Percentiles rank a stretch among this genome's conserved stretches.
These are phyloP conservation scores for Pithys albifrons DNA, from an alignment of 2,113 vertebrate species.

Conservation along the genomic window DNA sequence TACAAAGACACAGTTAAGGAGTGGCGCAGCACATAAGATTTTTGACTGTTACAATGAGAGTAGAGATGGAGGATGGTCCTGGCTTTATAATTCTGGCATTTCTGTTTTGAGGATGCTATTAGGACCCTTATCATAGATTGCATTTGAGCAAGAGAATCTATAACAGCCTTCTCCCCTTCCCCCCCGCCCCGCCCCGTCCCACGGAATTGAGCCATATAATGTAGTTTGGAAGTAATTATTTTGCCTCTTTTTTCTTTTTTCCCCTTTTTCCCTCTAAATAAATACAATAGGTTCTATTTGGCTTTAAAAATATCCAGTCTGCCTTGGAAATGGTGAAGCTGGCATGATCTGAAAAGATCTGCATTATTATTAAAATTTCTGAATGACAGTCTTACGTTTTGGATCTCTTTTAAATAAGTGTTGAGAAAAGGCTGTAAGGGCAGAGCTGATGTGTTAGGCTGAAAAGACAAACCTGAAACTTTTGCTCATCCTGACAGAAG, in stretches of 20 bases:
- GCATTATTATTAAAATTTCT: conserved; percentile 26
- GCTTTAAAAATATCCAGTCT: not conserved
- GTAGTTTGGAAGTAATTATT: not conserved
- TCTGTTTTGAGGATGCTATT: not conserved
- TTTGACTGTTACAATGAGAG: not conserved
- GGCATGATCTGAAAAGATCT: not conserved
- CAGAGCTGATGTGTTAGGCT: conserved; percentile 22
- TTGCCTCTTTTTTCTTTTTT: not conserved
- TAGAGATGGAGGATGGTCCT: not conserved
- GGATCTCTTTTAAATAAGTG: not conserved
- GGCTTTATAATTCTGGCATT: not conserved
- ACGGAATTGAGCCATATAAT: not conserved
- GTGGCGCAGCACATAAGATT: not conserved
- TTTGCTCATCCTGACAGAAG: not conserved
- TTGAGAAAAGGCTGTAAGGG: conserved; percentile 9
- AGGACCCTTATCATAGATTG: not conserved
- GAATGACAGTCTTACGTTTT: conserved; percentile 17
- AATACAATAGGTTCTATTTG: not conserved
- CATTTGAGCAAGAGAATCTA: not conserved
- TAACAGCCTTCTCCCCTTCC: not conserved
- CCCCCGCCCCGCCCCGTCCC: too few relatives aligned
- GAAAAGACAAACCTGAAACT: conserved; percentile 34
- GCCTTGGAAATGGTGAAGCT: not conserved
- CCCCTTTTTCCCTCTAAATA: not conserved
- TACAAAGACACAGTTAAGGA: not conserved